Percentiles rank a stretch among this genome's conserved stretches.
Evolutionary conservation across 2,888 invertebrate genomes (phyloP).

Genomic region (Andricus curvator): DNA sequence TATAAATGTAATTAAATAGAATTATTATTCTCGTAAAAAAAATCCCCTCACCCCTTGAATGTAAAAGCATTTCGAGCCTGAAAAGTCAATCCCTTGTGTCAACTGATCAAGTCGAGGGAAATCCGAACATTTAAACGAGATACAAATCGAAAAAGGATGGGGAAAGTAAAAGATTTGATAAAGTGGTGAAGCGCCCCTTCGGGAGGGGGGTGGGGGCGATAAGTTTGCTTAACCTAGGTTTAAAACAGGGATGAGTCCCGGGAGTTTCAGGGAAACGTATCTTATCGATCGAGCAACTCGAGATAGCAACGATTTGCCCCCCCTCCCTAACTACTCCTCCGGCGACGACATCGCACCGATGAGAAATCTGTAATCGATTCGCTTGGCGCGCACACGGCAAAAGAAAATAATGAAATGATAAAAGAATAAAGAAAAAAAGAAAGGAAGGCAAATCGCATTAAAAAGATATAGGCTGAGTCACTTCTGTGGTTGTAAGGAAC

Average conservation of each 20-base stretch:
- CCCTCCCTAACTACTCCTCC: neutral
- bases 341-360: neutral
- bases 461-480: conserved; percentile 31
- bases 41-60: too few relatives aligned
- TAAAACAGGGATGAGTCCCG: conserved; percentile 7
- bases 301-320: neutral
- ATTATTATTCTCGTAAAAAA: too few relatives aligned
- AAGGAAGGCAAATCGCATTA: conserved; percentile 8
- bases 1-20: too few relatives aligned
- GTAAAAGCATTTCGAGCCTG: neutral
- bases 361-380: conserved; percentile 34
- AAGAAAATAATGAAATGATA: neutral
- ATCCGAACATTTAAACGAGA: neutral
- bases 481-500: conserved; percentile 3
- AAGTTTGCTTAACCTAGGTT: neutral
- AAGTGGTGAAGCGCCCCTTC: neutral
- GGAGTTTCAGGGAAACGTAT: conserved; percentile 18
- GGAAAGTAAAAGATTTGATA: neutral
- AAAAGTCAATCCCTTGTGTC: conserved; percentile 32
- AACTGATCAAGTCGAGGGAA: conserved; percentile 8
- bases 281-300: conserved; percentile 17
- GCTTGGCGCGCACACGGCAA: neutral
- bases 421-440: neutral
- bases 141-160: neutral
- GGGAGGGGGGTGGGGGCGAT: neutral